Base-by-base conservation (phyloP, 2,888 invertebrate genomes). In the Mythimna albipuncta region DNA sequence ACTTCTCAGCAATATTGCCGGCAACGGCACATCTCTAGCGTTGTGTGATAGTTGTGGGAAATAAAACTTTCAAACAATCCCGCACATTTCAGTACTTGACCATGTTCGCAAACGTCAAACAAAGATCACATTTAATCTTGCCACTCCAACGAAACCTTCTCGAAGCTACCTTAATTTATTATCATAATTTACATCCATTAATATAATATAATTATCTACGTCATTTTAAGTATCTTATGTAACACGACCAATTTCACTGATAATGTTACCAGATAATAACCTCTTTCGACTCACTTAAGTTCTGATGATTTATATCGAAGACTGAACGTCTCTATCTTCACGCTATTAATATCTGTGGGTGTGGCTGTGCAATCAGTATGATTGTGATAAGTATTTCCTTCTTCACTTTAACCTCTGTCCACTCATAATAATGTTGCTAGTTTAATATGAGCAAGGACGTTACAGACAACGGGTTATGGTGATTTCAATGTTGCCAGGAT, bases 321-420 rank as follows among this genome's bases (percentile, higher is more conserved):
- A 64, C 81, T 69, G 54, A 80, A 65, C 55, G 64, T 67, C 19
- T 47, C 61, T 83, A 80, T 66, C 75, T 80, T 81, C 71, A 71
- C 63, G 75, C 75, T 69, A 62, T 71, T 75, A 70, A 41, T 81
- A 64, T 83, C 47, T 44, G 81, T 81, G 83, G 81, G 81, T 83
- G 83, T 83, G 81, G 75, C 58, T 71, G 62, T 66, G 74, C 69
- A 71, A 75, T 75, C 83, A 80, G 64, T 55, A 41, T 68, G 66
- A 75, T 74, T 83, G 73, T 75, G 69, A 69, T 69, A 69, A 77
- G 57, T 82, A 74, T 80, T 81, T 83, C 70, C 80, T 79, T 83
- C 57, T 73, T 62, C 59, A 68, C 26, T 58, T 69, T 69, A 64
- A 35, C 47, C 16, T 70, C 44, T 63, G 41, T 64, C 52, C 35